These are phyloP conservation scores for Styela clava DNA, from an alignment of 23 tunicate genomes.

Conservation along the genomic window DNA sequence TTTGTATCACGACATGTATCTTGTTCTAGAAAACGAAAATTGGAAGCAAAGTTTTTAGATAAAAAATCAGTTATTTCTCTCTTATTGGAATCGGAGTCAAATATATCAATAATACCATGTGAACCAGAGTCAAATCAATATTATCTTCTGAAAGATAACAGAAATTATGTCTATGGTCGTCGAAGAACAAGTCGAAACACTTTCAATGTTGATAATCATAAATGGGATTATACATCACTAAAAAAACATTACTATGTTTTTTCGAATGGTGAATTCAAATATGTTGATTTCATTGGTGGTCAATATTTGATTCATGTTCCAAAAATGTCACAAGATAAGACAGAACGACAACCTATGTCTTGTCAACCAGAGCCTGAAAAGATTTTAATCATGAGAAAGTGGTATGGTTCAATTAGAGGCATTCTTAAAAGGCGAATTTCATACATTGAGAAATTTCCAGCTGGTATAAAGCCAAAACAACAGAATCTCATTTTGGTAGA, in stretches of 20 bases:
- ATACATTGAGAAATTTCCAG: conserved; percentile 8
- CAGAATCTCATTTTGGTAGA: background rate
- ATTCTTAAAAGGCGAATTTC: background rate
- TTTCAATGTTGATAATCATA: background rate
- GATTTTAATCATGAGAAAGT: background rate
- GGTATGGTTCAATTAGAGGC: background rate
- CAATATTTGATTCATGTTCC: background rate
- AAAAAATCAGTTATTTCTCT: background rate
- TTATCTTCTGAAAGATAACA: background rate
- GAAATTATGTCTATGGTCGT: background rate
- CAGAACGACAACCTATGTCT: background rate
- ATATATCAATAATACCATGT: too few species aligned
- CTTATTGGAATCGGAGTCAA: background rate
- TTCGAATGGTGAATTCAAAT: background rate
- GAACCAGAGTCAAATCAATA: background rate
- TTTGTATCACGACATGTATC: background rate
- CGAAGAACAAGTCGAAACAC: background rate
- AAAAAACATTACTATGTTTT: background rate
- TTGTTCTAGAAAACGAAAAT: background rate
- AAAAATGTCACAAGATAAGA: background rate
- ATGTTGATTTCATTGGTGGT: background rate
- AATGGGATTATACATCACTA: background rate
- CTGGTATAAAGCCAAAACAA: background rate
- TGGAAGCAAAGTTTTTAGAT: background rate
- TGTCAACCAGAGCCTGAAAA: background rate